Evolutionary conservation across 2,113 vertebrate species (phyloP), one percentile per base, ranked within the genome.

Genomic region (Silurus asotus): DNA sequence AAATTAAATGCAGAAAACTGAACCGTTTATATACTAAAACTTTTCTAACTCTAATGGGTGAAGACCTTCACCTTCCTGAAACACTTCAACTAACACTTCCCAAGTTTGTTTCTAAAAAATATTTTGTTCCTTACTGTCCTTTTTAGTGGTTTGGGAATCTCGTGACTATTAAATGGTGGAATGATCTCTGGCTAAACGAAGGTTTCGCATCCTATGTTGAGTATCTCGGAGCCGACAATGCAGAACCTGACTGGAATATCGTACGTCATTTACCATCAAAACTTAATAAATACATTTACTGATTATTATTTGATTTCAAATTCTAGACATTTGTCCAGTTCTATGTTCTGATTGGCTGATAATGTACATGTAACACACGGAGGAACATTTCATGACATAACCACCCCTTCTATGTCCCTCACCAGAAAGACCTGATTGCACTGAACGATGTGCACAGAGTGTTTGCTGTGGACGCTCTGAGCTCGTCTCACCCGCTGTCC

Each of bases 131-230:
- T 67, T 37, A 15, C 17, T 28, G 8, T 45, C 53, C 15, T 17
- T 25, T 6, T 77, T 87, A 99, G 98, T 99, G 98, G 98, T 99
- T 99, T 0, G 97, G 98, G 72, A 98, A 99, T 90, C 94, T 99
- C 87, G 98, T 99, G 86, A 99, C 98, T 0, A 88, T 98, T 77
- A 92, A 28, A 1, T 99, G 98, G 98, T 99, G 98, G 98, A 99
- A 97, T 0, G 97, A 99, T 91, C 89, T 99, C 89, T 99, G 98
- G 97, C 94, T 99, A 86, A 99, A 99, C 0, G 98, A 99, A 90
- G 98, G 98, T 58, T 99, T 99, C 0, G 98, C 98, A 3, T 97
- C 97, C 1, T 99, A 99, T 0, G 97, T 98, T 28, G 95, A 98
- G 86, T 99, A 97, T 76, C 94, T 99, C 53, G 98, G 98, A 0